Conservation (phyloP, 2,113 vertebrate genomes). For the Pelecanus crispus region DNA sequence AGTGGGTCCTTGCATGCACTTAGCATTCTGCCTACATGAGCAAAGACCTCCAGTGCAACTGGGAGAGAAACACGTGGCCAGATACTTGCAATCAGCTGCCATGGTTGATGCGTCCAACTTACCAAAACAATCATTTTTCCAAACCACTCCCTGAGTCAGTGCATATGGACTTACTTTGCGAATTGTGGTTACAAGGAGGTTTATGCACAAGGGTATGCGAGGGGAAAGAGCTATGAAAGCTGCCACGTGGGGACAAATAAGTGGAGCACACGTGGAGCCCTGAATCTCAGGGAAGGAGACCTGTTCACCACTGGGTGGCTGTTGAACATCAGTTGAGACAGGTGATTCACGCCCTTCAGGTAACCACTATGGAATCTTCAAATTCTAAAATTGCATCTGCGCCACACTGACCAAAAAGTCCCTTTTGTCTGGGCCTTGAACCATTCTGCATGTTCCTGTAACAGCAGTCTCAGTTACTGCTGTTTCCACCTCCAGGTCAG, state of each 20-base stretch:
- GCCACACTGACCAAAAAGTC: not conserved
- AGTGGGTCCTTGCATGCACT: not conserved
- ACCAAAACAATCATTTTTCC: not conserved
- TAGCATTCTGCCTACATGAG: not conserved
- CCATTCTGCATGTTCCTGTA: not conserved
- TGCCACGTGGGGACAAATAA: not conserved
- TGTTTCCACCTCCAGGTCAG: not conserved
- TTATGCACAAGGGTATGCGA: not conserved
- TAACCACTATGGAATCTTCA: not conserved
- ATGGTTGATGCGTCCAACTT: not conserved
- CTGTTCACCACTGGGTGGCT: not conserved
- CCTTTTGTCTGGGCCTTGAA: not conserved
- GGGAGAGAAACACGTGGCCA: not conserved
- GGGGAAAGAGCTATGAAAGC: not conserved
- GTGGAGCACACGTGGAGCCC: not conserved
- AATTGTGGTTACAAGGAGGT: not conserved
- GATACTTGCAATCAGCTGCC: not conserved
- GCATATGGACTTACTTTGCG: not conserved
- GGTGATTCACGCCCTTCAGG: not conserved
- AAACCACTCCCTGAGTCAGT: not conserved
- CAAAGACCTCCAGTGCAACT: not conserved
- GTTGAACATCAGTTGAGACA: not conserved
- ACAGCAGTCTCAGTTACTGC: not conserved
- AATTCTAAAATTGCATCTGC: not conserved
- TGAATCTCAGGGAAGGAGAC: not conserved